Evolutionary conservation across 2,797 vertebrate species (phyloP).

Genomic region (Jordanella pulchra): DNA sequence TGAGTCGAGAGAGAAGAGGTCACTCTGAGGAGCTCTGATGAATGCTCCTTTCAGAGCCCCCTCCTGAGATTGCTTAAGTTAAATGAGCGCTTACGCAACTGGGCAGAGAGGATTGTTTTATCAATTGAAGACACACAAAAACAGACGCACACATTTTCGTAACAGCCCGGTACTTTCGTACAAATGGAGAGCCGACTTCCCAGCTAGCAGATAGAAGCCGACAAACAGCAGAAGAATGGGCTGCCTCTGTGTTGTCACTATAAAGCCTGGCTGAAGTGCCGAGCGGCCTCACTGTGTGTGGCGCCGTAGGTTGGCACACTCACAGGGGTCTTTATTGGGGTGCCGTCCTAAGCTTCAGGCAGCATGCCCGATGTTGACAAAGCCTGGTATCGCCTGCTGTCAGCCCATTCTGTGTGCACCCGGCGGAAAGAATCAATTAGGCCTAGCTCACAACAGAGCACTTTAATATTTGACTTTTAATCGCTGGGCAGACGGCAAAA

Average conservation of each 20-base stretch:
- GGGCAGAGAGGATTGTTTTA: conserved; percentile 37
- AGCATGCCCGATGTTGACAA: conserved; percentile 80
- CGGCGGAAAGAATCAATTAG: conserved; percentile 83
- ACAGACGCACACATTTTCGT: conserved; percentile 31
- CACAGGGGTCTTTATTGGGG: conserved; percentile 66
- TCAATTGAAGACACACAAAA: conserved; percentile 20
- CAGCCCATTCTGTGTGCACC: conserved; percentile 78
- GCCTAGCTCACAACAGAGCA: conserved; percentile 72
- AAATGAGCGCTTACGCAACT: conserved; percentile 64
- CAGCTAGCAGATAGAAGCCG: conserved; percentile 48
- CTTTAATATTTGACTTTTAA: conserved; percentile 83
- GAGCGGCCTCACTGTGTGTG: conserved; percentile 69
- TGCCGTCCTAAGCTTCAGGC: conserved; percentile 70
- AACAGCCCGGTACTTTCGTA: conserved; percentile 46
- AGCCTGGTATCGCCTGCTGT: conserved; percentile 81
- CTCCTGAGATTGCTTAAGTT: conserved; percentile 56
- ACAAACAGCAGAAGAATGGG: conserved; percentile 65
- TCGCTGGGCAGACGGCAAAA: conserved; percentile 64
- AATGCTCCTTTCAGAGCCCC: conserved; percentile 60
- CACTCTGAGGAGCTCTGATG: conserved; percentile 55
- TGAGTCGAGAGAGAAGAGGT: conserved; percentile 36
- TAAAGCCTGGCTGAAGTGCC: conserved; percentile 55
- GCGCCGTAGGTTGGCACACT: conserved; percentile 70
- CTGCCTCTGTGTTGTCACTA: conserved; percentile 55
- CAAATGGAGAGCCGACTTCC: conserved; percentile 53